Percentiles rank a stretch among this genome's conserved stretches.
These are phyloP conservation scores for Eublepharis macularius DNA, from an alignment of 2,113 vertebrate genomes.

Conservation along the genomic window DNA sequence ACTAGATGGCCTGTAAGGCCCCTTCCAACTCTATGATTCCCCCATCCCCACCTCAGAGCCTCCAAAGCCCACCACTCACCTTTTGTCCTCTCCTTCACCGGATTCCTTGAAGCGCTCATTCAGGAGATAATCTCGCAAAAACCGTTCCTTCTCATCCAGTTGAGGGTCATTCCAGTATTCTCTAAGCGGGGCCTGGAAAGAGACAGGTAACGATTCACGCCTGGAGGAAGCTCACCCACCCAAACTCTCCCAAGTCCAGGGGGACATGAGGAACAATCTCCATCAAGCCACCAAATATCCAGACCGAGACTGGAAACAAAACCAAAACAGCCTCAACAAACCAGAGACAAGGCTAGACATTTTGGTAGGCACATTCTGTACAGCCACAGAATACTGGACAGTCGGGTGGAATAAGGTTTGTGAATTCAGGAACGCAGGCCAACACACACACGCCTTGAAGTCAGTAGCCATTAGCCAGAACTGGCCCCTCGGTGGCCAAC, in stretches of 20 bases:
- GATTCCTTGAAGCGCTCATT: conserved; percentile 83
- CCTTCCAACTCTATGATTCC: too few species aligned
- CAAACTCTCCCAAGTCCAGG: not conserved
- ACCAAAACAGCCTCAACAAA: too few species aligned
- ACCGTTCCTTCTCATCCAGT: conserved; percentile 84
- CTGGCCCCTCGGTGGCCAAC: not conserved
- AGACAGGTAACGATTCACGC: not conserved
- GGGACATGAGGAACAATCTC: not conserved
- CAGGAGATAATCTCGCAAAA: conserved; percentile 88
- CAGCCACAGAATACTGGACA: too few species aligned
- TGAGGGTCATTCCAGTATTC: conserved; percentile 87
- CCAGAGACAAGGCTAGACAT: not conserved
- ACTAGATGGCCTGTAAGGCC: too few species aligned
- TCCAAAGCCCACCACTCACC: conserved; percentile 8
- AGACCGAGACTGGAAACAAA: too few species aligned
- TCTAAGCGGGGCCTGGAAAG: conserved; percentile 78
- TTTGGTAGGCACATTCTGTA: too few species aligned
- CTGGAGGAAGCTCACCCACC: not conserved
- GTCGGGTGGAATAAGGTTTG: not conserved
- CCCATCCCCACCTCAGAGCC: not conserved
- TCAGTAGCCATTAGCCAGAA: not conserved
- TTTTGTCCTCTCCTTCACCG: conserved; percentile 52
- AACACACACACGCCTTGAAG: not conserved
- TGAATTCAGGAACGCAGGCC: not conserved
- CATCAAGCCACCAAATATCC: not conserved